Percentiles rank a stretch among this genome's conserved stretches.
phyloP scores from a whole-genome alignment of 2,797 vertebrate species.

The Aselliscus stoliczkanus region DNA sequence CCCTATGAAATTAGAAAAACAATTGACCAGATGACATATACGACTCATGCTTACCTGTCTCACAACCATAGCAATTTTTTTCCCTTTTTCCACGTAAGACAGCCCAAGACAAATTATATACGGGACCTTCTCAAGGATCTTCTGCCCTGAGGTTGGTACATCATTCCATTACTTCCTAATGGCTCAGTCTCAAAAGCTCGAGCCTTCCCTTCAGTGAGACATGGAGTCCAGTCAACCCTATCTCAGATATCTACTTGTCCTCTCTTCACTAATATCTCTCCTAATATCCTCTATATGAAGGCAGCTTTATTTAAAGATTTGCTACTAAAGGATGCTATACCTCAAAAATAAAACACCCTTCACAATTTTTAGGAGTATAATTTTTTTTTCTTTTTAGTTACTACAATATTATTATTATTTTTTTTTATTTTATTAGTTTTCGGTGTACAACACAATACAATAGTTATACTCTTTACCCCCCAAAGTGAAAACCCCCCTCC shows the following conservation, averaged over 20 bases:
- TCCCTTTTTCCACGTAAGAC: neutral
- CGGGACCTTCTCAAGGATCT: neutral
- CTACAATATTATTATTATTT: too few species aligned
- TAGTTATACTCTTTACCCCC: too few species aligned
- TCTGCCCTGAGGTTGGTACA: neutral
- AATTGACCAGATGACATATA: neutral
- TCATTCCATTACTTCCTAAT: neutral
- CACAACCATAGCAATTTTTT: neutral
- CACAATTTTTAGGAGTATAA: neutral
- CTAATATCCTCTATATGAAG: neutral
- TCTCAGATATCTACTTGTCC: neutral
- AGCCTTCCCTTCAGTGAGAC: neutral
- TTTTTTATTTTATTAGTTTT: too few species aligned
- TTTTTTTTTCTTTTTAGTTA: too few species aligned
- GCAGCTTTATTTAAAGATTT: conserved; percentile 5
- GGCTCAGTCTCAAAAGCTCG: neutral
- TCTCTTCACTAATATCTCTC: neutral
- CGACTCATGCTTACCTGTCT: neutral
- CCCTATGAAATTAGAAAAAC: neutral
- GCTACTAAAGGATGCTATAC: neutral
- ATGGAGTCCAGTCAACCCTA: neutral
- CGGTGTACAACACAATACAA: too few species aligned
- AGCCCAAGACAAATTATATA: neutral
- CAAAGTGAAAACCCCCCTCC: too few species aligned
- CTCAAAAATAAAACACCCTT: neutral